Percentiles rank a stretch among this genome's conserved stretches.
These are phyloP conservation scores for Sparidentex hasta DNA, from an alignment of 2,797 vertebrate genomes.

Conservation along the genomic window DNA sequence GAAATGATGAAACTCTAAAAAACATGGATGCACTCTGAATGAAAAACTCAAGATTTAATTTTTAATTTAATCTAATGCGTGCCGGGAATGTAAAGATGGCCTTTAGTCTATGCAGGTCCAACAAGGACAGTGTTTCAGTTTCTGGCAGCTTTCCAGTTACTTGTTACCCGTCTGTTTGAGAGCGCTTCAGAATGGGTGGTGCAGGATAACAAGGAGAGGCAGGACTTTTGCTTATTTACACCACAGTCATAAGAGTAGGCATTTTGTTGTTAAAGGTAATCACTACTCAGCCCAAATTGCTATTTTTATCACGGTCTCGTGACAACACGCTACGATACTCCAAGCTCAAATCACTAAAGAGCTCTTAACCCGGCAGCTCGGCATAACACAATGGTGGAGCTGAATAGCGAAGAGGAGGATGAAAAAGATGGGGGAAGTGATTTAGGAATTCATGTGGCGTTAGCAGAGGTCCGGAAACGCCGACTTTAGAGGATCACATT, in stretches of 20 bases:
- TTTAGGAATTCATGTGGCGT: constrained; percentile 3
- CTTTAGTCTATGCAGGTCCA: neutral
- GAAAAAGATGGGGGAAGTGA: neutral
- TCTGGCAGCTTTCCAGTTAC: neutral
- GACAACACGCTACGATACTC: neutral
- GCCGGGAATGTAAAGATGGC: constrained; percentile 5
- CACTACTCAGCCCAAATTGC: neutral
- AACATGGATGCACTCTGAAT: neutral
- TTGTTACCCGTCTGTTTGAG: neutral
- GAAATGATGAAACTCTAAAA: neutral
- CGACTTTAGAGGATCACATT: neutral
- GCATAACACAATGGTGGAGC: neutral
- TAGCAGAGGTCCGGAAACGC: neutral
- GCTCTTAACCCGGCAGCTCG: neutral
- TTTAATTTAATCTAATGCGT: constrained; percentile 1
- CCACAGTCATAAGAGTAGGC: neutral
- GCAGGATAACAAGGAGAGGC: neutral
- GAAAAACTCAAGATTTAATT: neutral
- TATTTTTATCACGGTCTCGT: constrained; percentile 4
- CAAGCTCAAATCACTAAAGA: constrained; percentile 16
- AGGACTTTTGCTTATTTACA: neutral
- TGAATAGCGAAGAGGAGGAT: constrained; percentile 2
- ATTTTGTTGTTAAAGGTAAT: neutral
- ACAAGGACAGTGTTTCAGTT: neutral
- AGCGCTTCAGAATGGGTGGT: neutral